Evolutionary conservation across 2,797 vertebrate species (phyloP).

Genomic region (Chelmon rostratus): DNA sequence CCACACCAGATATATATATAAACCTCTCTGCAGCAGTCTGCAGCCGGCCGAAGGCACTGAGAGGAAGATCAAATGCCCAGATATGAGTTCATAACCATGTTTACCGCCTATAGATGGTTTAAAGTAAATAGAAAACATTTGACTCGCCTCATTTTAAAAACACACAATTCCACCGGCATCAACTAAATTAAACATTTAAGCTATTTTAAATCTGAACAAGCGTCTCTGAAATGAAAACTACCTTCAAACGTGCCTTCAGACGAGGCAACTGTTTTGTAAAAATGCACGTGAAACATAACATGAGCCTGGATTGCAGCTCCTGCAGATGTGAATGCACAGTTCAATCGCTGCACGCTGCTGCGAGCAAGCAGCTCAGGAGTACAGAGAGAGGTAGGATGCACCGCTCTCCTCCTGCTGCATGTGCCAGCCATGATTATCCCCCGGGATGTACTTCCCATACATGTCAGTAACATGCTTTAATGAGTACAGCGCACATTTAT

Average conservation of each 20-base stretch:
- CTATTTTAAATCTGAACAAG: constrained; percentile 35
- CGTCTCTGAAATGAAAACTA: constrained; percentile 33
- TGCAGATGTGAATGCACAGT: constrained; percentile 30
- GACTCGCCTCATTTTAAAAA: constrained; percentile 19
- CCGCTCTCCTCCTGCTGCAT: constrained; percentile 12
- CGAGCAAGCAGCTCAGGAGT: constrained; percentile 12
- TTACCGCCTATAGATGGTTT: constrained; percentile 24
- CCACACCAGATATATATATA: constrained; percentile 50
- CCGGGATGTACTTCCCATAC: constrained; percentile 18
- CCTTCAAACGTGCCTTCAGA: too few relatives aligned
- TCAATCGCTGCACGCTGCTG: constrained; percentile 25
- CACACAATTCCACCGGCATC: constrained; percentile 10
- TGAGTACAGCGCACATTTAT: constrained; percentile 52
- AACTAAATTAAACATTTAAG: constrained; percentile 45
- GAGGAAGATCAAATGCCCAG: constrained; percentile 51
- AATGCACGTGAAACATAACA: constrained; percentile 24
- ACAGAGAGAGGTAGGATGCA: neutral
- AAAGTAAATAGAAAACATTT: constrained; percentile 30
- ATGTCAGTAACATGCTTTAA: constrained; percentile 58
- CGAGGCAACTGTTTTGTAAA: constrained; percentile 11
- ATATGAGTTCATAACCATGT: constrained; percentile 51
- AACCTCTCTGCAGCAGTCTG: constrained; percentile 37
- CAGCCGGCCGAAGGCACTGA: constrained; percentile 30
- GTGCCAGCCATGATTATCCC: constrained; percentile 38
- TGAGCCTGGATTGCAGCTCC: constrained; percentile 20